Percentiles rank a stretch among this genome's conserved stretches.
Evolutionary conservation across 2,888 invertebrate species (phyloP).

Genomic region (Mimas tiliae): DNA sequence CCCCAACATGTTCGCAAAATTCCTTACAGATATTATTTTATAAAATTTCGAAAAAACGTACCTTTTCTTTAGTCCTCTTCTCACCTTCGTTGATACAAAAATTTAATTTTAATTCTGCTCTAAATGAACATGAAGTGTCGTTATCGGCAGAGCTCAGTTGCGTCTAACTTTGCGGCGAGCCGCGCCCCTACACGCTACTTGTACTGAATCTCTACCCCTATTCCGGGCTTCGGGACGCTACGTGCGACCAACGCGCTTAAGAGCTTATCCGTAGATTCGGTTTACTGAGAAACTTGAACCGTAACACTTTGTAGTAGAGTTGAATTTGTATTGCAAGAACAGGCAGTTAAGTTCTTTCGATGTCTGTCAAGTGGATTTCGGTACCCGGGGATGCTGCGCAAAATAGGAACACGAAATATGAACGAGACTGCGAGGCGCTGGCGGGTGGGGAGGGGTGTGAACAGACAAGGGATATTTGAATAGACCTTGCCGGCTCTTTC

Average conservation of each 20-base stretch:
- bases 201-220: constrained; percentile 85
- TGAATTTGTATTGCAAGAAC: constrained; percentile 38
- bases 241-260: constrained; percentile 41
- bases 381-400: constrained; percentile 86
- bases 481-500: constrained; percentile 79
- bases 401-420: constrained; percentile 85
- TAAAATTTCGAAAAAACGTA: constrained; percentile 3
- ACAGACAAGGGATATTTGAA: constrained; percentile 82
- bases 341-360: constrained; percentile 60
- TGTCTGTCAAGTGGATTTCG: constrained; percentile 81
- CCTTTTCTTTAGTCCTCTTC: constrained; percentile 18
- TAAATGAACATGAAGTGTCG: constrained; percentile 67
- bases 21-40: background rate
- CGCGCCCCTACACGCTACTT: constrained; percentile 84
- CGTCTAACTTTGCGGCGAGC: constrained; percentile 85
- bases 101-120: constrained; percentile 47
- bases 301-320: constrained; percentile 39
- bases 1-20: background rate
- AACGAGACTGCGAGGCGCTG: constrained; percentile 85
- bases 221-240: constrained; percentile 79
- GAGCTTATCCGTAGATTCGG: constrained; percentile 46
- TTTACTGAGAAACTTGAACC: constrained; percentile 40
- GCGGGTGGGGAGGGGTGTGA: constrained; percentile 78
- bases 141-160: constrained; percentile 78
- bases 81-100: constrained; percentile 11